Evolutionary conservation across 2,113 vertebrate genomes (phyloP), one percentile per base, ranked within the genome.

Genomic region (Aptenodytes forsteri): DNA sequence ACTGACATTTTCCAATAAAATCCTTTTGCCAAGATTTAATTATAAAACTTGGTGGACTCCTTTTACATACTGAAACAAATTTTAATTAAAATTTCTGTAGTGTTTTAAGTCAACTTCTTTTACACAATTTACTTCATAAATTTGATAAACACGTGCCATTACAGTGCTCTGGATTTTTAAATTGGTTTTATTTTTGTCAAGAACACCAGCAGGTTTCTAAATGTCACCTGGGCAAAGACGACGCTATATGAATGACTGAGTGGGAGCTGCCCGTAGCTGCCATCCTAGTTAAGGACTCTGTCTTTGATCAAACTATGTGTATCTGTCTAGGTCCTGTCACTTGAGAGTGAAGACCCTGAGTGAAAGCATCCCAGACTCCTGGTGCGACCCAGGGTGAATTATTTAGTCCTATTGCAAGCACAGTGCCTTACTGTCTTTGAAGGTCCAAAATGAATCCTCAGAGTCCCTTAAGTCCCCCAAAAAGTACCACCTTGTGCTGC

Each of bases 21-120:
- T 61, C 47, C 61, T 95, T 94, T 93, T 90, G 50, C 71, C 65
- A 71, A 91, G 55, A 59, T 80, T 91, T 97, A 96, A 97, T 97
- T 93, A 92, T 70, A 86, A 87, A 93, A 76, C 75, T 49, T n/a
- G 4, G 6, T 80, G n/a, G 40, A 87, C 88, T 95, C 46, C 30
- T 85, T 88, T 87, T 84, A 55, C 8, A 20, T 36, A 62, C 22
- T 61, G 44, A 83, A 66, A 88, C 54, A 56, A 67, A 55, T 88
- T 85, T 91, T 90, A 95, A 95, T 96, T 96, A 93, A 93, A 96
- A 82, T 22, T 59, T 94, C 14, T 56, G 29, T 46, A 52, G 69
- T 47, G 21, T 23, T 95, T 94, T 72, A 87, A 87, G 22, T 58
- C 52, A 56, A 61, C 70, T 65, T 91, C 44, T 47, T 94, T 83